Evolutionary conservation across 2,113 vertebrate species (phyloP).

Genomic region (Heterotilapia buettikoferi): DNA sequence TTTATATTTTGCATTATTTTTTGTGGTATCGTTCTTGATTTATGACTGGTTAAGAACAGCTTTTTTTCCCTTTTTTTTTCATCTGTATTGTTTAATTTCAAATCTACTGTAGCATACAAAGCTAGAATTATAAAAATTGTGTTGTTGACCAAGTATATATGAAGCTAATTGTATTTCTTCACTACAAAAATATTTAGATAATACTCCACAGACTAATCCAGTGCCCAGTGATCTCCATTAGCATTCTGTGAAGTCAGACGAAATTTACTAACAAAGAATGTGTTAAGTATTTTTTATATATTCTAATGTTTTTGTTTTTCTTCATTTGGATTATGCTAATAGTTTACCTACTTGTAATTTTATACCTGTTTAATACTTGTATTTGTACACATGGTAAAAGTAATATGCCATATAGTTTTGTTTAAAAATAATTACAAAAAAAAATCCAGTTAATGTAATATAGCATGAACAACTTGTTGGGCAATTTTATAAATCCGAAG

Average conservation of each 20-base stretch:
- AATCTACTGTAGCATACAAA: not conserved
- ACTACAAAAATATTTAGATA: not conserved
- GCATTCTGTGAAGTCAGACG: not conserved
- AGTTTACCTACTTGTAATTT: not conserved
- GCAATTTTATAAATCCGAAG: not conserved
- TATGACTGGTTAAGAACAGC: not conserved
- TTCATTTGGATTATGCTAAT: not conserved
- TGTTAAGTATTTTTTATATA: not conserved
- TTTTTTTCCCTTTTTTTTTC: accelerated
- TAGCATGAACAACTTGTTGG: not conserved
- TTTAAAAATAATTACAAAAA: accelerated
- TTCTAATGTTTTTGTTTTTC: not conserved
- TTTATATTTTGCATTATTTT: not conserved
- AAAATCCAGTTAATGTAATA: not conserved
- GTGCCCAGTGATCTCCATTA: not conserved
- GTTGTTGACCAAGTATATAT: not conserved
- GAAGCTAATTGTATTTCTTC: not conserved
- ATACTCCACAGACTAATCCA: not conserved
- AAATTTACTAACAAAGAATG: not conserved
- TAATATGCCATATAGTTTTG: not conserved
- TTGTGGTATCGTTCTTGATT: not conserved
- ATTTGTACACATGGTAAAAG: not conserved
- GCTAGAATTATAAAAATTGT: not conserved
- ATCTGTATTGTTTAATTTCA: not conserved
- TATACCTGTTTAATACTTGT: not conserved